phyloP scores from a whole-genome alignment of 2,888 invertebrate genomes.

The Drosophila nr. medialis region DNA sequence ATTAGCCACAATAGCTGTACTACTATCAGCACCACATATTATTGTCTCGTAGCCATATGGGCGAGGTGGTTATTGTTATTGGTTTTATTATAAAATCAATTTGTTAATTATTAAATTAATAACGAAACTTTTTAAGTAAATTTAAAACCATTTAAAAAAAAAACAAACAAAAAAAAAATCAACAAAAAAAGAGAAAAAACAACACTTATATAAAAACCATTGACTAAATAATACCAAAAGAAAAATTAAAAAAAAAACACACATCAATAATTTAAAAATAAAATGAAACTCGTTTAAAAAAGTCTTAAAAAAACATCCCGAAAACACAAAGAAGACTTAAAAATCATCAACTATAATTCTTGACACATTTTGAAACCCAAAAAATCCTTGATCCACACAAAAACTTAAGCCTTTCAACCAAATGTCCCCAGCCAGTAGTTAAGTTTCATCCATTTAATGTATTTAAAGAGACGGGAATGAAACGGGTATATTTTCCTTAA shows the following conservation, averaged over 20 bases:
- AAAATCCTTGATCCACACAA: constrained; percentile 31
- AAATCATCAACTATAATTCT: constrained; percentile 56
- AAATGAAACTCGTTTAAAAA: constrained; percentile 61
- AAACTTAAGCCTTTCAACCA: constrained; percentile 29
- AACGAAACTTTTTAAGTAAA: constrained; percentile 85
- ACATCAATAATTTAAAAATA: constrained; percentile 67
- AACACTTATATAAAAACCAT: constrained; percentile 67
- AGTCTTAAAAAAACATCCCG: constrained; percentile 51
- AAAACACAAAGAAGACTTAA: constrained; percentile 50
- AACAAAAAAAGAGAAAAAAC: constrained; percentile 68
- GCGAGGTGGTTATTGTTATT: constrained; percentile 86
- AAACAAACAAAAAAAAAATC: constrained; percentile 66
- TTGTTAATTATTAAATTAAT: constrained; percentile 86
- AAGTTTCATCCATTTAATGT: constrained; percentile 70
- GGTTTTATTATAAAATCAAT: constrained; percentile 86
- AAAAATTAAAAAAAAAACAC: constrained; percentile 43
- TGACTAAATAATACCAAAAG: constrained; percentile 67
- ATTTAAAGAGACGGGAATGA: constrained; percentile 41
- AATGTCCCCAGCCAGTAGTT: constrained; percentile 47
- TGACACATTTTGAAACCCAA: constrained; percentile 66
- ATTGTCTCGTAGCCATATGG: constrained; percentile 86
- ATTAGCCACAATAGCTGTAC: constrained; percentile 98
- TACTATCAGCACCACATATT: constrained; percentile 96
- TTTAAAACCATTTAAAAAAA: constrained; percentile 67
- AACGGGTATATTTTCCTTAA: constrained; percentile 74